These are phyloP conservation scores for Odontophorus gujanensis DNA, from an alignment of 2,113 vertebrate species.

Conservation along the genomic window DNA sequence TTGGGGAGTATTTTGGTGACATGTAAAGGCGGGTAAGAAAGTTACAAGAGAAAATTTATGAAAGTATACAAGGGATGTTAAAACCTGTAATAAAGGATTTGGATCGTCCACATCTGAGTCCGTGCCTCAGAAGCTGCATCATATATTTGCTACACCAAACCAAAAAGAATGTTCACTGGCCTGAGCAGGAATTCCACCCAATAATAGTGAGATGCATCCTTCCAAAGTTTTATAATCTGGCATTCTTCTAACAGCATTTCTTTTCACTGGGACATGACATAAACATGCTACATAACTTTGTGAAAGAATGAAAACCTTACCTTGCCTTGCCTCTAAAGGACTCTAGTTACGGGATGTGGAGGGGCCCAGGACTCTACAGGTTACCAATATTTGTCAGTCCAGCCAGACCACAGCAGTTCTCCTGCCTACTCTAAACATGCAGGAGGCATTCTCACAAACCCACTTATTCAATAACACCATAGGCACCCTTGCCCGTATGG, in stretches of 20 bases:
- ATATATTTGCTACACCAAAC: not conserved
- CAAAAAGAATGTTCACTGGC: not conserved
- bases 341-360: not conserved
- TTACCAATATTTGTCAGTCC: not conserved
- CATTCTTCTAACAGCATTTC: not conserved
- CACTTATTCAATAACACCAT: not conserved
- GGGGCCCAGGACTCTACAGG: not conserved
- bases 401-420: not conserved
- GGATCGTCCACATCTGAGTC: too few species aligned
- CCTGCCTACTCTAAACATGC: not conserved
- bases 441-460: not conserved
- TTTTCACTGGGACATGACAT: not conserved
- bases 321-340: not conserved
- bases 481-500: not conserved
- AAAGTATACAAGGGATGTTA: too few species aligned
- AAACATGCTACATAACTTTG: not conserved
- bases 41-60: too few species aligned
- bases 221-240: not conserved
- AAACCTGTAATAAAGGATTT: too few species aligned
- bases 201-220: not conserved
- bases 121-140: too few species aligned
- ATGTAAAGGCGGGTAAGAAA: too few species aligned
- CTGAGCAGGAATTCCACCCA: not conserved
- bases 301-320: not conserved
- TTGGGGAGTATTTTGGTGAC: too few species aligned